Conservation (phyloP, 2,888 invertebrate species). For the Polietes domitor region DNA sequence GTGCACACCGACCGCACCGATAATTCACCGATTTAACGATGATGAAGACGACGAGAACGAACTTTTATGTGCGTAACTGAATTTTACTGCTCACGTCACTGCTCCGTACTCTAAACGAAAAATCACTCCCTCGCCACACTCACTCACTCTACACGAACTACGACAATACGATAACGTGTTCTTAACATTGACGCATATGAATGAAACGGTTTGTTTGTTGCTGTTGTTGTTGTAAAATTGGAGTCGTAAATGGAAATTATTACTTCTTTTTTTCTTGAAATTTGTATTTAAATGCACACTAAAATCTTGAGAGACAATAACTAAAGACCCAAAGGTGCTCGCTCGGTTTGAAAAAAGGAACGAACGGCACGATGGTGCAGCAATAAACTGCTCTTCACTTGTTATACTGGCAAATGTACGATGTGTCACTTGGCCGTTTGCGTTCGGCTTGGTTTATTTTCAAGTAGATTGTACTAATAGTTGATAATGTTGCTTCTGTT, state of each 20-base stretch:
- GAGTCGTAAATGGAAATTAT: not conserved
- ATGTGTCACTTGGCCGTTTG: conserved; percentile 47
- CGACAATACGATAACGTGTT: conserved; percentile 19
- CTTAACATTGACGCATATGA: conserved; percentile 25
- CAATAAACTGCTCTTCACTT: conserved; percentile 32
- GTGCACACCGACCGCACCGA: conserved; percentile 64
- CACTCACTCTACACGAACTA: conserved; percentile 22
- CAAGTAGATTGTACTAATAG: not conserved
- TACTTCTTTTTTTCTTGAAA: not conserved
- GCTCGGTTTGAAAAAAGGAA: not conserved
- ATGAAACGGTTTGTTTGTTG: not conserved
- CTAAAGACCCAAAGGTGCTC: not conserved
- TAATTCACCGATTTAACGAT: conserved; percentile 50
- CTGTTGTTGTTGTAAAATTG: not conserved
- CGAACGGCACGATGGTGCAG: not conserved
- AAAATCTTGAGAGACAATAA: not conserved
- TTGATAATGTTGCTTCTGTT: not conserved
- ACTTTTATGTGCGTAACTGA: conserved; percentile 48
- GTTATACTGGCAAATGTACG: conserved; percentile 42
- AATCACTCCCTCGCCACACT: not conserved
- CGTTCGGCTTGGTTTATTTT: conserved; percentile 30
- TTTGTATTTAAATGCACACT: conserved; percentile 22
- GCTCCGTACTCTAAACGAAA: not conserved
- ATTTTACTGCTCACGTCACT: conserved; percentile 17
- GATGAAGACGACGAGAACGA: conserved; percentile 12